Base-by-base conservation (phyloP, 2,113 vertebrate species). In the Solea solea region DNA sequence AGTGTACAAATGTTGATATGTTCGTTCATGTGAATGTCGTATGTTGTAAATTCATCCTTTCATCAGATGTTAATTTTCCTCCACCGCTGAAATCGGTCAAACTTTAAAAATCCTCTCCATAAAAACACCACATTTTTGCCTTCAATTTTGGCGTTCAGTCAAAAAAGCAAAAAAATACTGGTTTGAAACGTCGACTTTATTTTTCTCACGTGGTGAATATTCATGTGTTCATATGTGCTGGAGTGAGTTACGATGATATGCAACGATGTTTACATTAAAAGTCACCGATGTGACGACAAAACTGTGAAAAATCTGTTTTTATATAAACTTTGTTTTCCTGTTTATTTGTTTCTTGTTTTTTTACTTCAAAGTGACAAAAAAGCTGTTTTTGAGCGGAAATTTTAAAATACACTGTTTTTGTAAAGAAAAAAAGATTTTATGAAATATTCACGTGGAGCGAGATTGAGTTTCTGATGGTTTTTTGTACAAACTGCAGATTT, bases 261-360 rank as follows among this genome's bases (percentile, higher is more conserved):
- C 86, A 87, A 90, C 70, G 34, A 83, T 86, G 91, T 92, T 92
- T 92, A 92, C 90, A 90, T 66, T 66, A 86, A 81, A 88, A 89
- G 69, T 83, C 68, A 34, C 54, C 49, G 79, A 79, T 86, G 86
- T 91, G 86, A 84, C 75, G 72, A 69, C 74, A 85, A 65, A 88
- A 91, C 90, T 92, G 90, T 91, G 90, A 92, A 90, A 61, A 84
- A 81, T 85, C 78, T 60, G 55, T 68, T 12, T 42, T 74, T 41
- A 78, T 41, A 78, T 86, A 61, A 77, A 81, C 49, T 81, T 57
- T 86, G 63, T 88, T 75, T 69, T 71, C 87, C 3, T 77, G 69
- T 59, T 63, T 4, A 44, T 68, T 42, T 13, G 8, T 34, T 15
- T 21, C 44, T 72, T 57, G 51, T 10, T 62, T 83, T 71, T 86